These are phyloP conservation scores for Plagodis dolabraria DNA, from an alignment of 2,888 invertebrate genomes.

Conservation along the genomic window DNA sequence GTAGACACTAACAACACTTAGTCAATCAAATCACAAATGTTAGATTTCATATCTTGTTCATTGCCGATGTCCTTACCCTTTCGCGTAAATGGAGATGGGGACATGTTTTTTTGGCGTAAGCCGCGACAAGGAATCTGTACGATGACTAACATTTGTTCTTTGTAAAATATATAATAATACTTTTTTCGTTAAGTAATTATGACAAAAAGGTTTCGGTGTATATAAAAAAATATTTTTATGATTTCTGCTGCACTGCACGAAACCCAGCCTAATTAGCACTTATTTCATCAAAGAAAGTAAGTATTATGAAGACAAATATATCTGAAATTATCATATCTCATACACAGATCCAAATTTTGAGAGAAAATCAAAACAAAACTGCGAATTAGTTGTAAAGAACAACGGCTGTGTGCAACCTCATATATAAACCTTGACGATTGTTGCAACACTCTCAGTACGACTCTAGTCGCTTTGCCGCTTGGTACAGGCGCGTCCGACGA, in stretches of 20 bases:
- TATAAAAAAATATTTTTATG: too few species aligned
- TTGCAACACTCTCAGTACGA: slow-evolving; percentile 84
- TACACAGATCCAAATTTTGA: slow-evolving; percentile 15
- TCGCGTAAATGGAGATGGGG: slow-evolving; percentile 16
- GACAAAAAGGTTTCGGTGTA: too few species aligned
- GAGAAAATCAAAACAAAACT: slow-evolving; percentile 40
- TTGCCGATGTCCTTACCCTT: slow-evolving; percentile 26
- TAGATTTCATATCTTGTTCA: slow-evolving; percentile 22
- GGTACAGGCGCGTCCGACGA: slow-evolving; percentile 76
- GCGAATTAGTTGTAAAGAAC: slow-evolving; percentile 54
- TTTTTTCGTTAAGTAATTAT: too few species aligned
- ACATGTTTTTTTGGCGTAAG: slow-evolving; percentile 14
- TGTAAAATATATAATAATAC: too few species aligned
- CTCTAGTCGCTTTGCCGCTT: slow-evolving; percentile 86
- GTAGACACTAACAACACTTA: slow-evolving; percentile 27
- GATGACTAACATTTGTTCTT: slow-evolving; percentile 2
- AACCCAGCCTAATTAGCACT: too few species aligned
- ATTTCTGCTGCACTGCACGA: too few species aligned
- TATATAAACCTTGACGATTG: slow-evolving; percentile 81
- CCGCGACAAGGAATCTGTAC: slow-evolving; percentile 3
- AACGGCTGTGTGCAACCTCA: slow-evolving; percentile 68
- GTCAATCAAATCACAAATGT: slow-evolving; percentile 21
- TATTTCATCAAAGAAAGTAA: too few species aligned
- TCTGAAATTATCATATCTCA: not conserved
- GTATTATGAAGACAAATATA: too few species aligned